Base-by-base conservation (phyloP, 2,113 vertebrate species). In the Cichladusa arquata region DNA sequence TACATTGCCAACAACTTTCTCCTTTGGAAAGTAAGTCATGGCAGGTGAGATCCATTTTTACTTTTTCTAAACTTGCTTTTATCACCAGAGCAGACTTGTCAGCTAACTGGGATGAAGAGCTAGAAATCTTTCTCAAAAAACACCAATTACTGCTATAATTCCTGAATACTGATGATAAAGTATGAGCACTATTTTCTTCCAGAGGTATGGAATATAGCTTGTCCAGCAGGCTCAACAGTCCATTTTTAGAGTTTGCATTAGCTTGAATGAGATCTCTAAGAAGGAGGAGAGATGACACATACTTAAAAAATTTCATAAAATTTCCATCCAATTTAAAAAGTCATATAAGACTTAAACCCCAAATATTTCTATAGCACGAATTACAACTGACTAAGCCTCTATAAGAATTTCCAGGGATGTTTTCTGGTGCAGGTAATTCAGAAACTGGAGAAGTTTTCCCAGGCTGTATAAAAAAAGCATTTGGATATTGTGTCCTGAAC, bases 281-380 rank as follows among this genome's bases (percentile, higher is more conserved):
- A 26, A 77, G 4, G 4, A 3, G 5, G 6, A 76, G 26, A 67
- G 5, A 7, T 72, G 11, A 38, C 1, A 20, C 3, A 11, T 10
- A 6, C 11, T 76, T 31, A 25, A 31, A 78, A 51, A 60, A 36
- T 18, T 16, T 34, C 4, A 3, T n/a, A 3, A 40, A 82, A 4
- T 22, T 82, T 77, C 34, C 65, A 44, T 4, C 5, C 0, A 3
- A 12, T 79, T 66, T 5, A 71, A 50, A 65, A 93, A 45, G 3
- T 28, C 78, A 15, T 4, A 22, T 15, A 44, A 64, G 14, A 34
- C 22, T 65, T 73, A 64, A 44, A 57, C 19, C 2, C 5, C 7
- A 57, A 53, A 20, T 29, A 28, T 67, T 86, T 57, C 48, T 69
- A 11, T 3, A n/a, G 17, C n/a, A 28, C 33, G 61, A 15, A 66